phyloP scores from a whole-genome alignment of 2,113 vertebrate genomes.

The Hemiprocne comata region DNA sequence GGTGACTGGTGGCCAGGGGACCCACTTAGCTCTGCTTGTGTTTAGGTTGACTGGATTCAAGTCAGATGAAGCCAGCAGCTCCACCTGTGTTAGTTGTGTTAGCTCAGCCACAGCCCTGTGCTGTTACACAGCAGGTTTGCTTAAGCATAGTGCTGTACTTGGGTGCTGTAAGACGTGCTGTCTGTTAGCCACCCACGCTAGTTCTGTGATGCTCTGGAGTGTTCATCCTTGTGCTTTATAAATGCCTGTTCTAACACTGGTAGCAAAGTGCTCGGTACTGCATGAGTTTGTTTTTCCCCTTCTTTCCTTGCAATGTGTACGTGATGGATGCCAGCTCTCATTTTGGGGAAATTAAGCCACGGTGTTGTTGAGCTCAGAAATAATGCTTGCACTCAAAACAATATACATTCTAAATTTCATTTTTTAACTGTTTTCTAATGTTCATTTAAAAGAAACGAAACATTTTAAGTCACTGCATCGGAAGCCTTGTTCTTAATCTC shows the following conservation, averaged over 20 bases:
- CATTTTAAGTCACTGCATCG: not conserved
- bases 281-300: not conserved
- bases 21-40: not conserved
- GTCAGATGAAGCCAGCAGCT: too few relatives aligned
- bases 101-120: not conserved
- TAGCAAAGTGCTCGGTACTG: not conserved
- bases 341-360: not conserved
- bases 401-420: not conserved
- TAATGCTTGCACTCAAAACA: not conserved
- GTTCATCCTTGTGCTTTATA: not conserved
- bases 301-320: not conserved
- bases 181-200: too few relatives aligned
- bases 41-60: accelerated
- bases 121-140: not conserved
- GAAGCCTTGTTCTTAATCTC: not conserved
- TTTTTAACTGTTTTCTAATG: not conserved
- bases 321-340: not conserved
- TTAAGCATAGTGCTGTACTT: accelerated
- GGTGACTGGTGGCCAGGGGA: not conserved
- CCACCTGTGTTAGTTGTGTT: too few relatives aligned
- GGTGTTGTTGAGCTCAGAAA: not conserved
- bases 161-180: not conserved
- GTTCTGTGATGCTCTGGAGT: not conserved
- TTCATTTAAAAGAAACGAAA: not conserved
- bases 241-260: not conserved